These are phyloP conservation scores for Platycheirus albimanus DNA, from an alignment of 2,888 invertebrate species.

Conservation along the genomic window DNA sequence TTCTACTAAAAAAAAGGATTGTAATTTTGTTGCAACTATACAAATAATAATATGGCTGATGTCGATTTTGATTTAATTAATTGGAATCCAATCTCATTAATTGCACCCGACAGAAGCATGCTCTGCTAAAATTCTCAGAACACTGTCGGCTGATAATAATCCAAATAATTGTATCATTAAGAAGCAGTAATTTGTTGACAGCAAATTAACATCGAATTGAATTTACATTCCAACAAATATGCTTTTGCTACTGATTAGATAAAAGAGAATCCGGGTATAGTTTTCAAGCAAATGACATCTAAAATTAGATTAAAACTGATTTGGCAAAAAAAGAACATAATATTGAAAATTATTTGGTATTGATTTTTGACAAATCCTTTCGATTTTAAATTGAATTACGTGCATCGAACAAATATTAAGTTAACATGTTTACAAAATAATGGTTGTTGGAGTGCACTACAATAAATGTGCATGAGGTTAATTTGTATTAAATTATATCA, in stretches of 20 bases:
- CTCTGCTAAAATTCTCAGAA: conserved; percentile 25
- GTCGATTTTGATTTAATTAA: conserved; percentile 30
- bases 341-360: background rate
- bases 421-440: too few species aligned
- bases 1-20: too few species aligned
- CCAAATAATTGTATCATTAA: conserved; percentile 38
- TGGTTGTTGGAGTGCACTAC: too few species aligned
- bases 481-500: too few species aligned
- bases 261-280: conserved; percentile 8
- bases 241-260: conserved; percentile 19
- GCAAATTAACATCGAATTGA: conserved; percentile 31
- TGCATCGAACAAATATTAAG: too few species aligned
- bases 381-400: too few species aligned
- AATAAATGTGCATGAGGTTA: too few species aligned
- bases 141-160: conserved; percentile 25
- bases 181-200: conserved; percentile 38
- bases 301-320: conserved; percentile 11
- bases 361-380: too few species aligned
- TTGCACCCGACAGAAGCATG: conserved; percentile 6
- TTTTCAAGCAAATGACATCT: conserved; percentile 1
- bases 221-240: conserved; percentile 33
- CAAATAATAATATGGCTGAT: background rate
- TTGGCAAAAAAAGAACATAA: background rate
- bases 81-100: conserved; percentile 18
- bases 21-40: too few species aligned